Evolutionary conservation across 2,797 vertebrate species (phyloP), one percentile per base, ranked within the genome.

Genomic region (Molothrus ater): DNA sequence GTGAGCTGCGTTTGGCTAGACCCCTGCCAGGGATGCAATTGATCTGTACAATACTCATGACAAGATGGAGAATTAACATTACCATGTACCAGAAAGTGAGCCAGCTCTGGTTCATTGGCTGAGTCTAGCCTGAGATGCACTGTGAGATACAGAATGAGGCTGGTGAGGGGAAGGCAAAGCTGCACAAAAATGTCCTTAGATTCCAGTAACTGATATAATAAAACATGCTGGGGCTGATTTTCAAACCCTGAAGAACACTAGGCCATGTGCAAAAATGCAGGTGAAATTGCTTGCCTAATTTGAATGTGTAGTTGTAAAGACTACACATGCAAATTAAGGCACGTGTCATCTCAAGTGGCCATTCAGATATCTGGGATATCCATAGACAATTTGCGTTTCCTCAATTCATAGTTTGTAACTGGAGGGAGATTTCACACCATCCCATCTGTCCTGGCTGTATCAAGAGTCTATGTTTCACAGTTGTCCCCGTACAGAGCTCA

Each of bases 201-300:
- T 91, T 94, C 94, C 88, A 90, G 92, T 95, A 92, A 89, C 14
- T 71, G 92, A 32, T 86, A 59, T 19, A 54, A 70, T 73, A 79
- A 84, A 80, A 88, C 1, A 1, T 68, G 11, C 57, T 70, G 50
- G 85, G 75, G 66, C 42, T 91, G 57, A 63, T 88, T 90, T 94
- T 94, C 74, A 81, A 75, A 91, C 91, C 59, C 87, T 65, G 70
- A 92, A 91, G 80, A 92, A 53, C 63, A 86, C 40, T 21, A 59
- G 91, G 80, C 92, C 93, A 73, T 97, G 96, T 95, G 93, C 92
- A 95, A 93, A 93, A 97, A 93, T 40, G 95, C 94, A 94, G 93
- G 76, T 84, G 81, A 95, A 92, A 89, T 90, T 65, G 16, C 69
- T 94, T 92, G 88, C 91, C 84, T 83, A 86, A 94, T 86, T 72